A percentile compares a stretch with the other conserved stretches of the same genome.
phyloP scores from a whole-genome alignment of 2,888 invertebrate genomes.

The Phlogophora meticulosa region DNA sequence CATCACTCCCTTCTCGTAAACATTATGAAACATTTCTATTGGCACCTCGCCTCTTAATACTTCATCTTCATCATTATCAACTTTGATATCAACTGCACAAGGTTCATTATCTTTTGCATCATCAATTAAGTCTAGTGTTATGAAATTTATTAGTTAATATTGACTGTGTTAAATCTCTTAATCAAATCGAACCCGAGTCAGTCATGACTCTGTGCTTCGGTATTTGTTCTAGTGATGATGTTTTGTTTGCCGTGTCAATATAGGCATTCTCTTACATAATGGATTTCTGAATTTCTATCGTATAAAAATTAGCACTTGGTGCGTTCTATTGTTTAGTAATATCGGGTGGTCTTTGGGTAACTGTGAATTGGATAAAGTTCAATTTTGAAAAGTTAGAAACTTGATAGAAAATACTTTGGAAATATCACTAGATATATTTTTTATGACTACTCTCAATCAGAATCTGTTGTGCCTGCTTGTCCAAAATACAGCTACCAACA shows the following conservation, averaged over 20 bases:
- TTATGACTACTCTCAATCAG: no score
- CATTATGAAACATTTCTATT: slow-evolving; percentile 69
- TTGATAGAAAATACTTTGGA: no score
- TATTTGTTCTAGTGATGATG: slow-evolving; percentile 77
- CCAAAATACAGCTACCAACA: no score
- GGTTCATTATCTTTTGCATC: slow-evolving; percentile 52
- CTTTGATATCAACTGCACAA: slow-evolving; percentile 32
- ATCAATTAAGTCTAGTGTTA: slow-evolving; percentile 60
- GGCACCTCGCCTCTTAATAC: slow-evolving; percentile 58
- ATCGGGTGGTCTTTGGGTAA: slow-evolving; percentile 53
- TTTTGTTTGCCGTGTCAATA: slow-evolving; percentile 68
- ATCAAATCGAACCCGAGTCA: slow-evolving; percentile 80
- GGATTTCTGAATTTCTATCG: slow-evolving; percentile 65
- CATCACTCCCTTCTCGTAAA: slow-evolving; percentile 63
- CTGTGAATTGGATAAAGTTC: slow-evolving; percentile 44
- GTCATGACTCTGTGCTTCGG: slow-evolving; percentile 76
- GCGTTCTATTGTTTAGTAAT: slow-evolving; percentile 47
- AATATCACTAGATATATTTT: no score
- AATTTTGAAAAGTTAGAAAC: slow-evolving; percentile 17
- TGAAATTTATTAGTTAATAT: slow-evolving; percentile 73
- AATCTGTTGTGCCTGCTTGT: no score
- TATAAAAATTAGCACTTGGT: slow-evolving; percentile 73
- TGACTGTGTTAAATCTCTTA: slow-evolving; percentile 79
- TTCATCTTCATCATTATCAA: slow-evolving; percentile 25
- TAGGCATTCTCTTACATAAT: slow-evolving; percentile 67